These are phyloP conservation scores for Colletes collaris DNA, from an alignment of 2,888 invertebrate species.

Conservation along the genomic window DNA sequence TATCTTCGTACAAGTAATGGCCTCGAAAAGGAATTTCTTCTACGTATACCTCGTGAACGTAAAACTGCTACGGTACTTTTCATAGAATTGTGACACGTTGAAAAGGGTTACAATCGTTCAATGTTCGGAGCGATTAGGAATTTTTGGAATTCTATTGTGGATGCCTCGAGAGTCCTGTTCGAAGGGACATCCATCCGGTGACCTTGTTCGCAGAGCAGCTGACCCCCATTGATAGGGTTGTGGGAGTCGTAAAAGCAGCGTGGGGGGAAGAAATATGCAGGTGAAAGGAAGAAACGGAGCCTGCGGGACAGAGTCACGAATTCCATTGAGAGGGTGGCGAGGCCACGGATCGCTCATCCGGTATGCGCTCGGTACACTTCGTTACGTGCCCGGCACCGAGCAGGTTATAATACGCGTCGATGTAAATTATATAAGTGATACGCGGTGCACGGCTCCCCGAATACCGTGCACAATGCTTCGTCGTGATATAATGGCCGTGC, in stretches of 20 bases:
- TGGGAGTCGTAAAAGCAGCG: conserved; percentile 18
- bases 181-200: too few species aligned
- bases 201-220: too few species aligned
- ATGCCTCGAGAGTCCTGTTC: too few species aligned
- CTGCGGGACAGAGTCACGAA: conserved; percentile 49
- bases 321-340: conserved; percentile 50
- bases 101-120: too few species aligned
- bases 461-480: conserved; percentile 44
- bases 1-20: too few species aligned
- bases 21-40: too few species aligned
- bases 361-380: conserved; percentile 59
- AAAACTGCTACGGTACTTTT: too few species aligned
- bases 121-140: too few species aligned
- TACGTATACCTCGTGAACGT: too few species aligned
- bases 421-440: conserved; percentile 65
- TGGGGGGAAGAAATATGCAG: conserved; percentile 56
- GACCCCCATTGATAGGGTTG: conserved; percentile 13
- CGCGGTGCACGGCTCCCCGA: conserved; percentile 41
- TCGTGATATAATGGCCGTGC: conserved; percentile 51
- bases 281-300: conserved; percentile 54
- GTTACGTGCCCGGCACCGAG: conserved; percentile 41
- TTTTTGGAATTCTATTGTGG: too few species aligned
- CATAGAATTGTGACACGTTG: too few species aligned
- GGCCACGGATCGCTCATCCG: conserved; percentile 49
- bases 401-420: conserved; percentile 64